Percentiles rank a stretch among this genome's conserved stretches.
Evolutionary conservation across 2,888 invertebrate species (phyloP).

Genomic region (Clanis bilineata): DNA sequence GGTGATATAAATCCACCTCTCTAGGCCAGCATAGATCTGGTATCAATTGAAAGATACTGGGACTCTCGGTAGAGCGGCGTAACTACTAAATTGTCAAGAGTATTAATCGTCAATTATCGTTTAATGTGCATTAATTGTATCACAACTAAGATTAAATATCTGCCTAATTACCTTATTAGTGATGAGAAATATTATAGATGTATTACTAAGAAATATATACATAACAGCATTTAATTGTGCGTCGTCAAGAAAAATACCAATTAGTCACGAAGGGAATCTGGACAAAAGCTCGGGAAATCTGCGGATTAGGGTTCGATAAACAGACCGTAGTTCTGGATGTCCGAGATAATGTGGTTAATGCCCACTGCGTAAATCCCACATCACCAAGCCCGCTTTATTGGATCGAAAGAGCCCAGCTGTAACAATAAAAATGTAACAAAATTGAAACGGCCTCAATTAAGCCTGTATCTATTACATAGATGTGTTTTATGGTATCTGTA

Average conservation of each 20-base stretch:
- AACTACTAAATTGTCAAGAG: too few species aligned
- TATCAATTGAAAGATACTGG: too few species aligned
- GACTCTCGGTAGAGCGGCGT: too few species aligned
- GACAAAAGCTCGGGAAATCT: conserved; percentile 31
- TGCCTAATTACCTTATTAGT: too few species aligned
- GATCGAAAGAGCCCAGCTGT: conserved; percentile 15
- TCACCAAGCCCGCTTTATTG: conserved; percentile 16
- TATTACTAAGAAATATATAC: too few species aligned
- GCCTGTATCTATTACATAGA: conserved; percentile 1
- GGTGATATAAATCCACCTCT: too few species aligned
- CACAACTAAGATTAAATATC: too few species aligned
- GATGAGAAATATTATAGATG: too few species aligned
- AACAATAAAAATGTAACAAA: conserved; percentile 15
- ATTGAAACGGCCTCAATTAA: conserved; percentile 3
- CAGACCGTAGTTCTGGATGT: conserved; percentile 30
- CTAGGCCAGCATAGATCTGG: too few species aligned
- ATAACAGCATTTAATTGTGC: neutral
- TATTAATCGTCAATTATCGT: too few species aligned
- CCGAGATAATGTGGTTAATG: conserved; percentile 25
- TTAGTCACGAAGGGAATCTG: conserved; percentile 36
- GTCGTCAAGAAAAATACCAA: conserved; percentile 26
- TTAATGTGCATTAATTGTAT: too few species aligned
- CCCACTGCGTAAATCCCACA: conserved; percentile 19
- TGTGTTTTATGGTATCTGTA: neutral
- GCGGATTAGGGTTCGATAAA: conserved; percentile 44